Conservation (phyloP, 2,888 invertebrate genomes). For the Sipha maydis region DNA sequence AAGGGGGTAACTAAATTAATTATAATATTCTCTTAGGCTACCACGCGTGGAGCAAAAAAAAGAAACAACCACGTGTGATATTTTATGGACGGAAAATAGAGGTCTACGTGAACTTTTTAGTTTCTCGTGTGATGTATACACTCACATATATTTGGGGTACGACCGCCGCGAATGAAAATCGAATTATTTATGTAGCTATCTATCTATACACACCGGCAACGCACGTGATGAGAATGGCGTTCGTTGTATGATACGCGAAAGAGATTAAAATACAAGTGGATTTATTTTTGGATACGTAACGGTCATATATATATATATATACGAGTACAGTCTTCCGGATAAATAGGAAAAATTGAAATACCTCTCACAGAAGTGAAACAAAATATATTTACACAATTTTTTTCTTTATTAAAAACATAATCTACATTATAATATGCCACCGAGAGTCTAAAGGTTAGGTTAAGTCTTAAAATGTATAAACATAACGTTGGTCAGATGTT, state of each 20-base stretch:
- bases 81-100: background rate
- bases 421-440: too few relatives aligned
- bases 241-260: background rate
- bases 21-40: too few relatives aligned
- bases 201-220: background rate
- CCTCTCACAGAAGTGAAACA: too few relatives aligned
- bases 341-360: too few relatives aligned
- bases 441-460: too few relatives aligned
- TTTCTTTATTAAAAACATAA: too few relatives aligned
- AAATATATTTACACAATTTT: too few relatives aligned
- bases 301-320: background rate
- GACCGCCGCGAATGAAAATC: background rate
- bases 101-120: background rate
- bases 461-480: too few relatives aligned
- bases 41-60: background rate
- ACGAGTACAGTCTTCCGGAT: background rate
- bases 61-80: background rate
- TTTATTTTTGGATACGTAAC: background rate
- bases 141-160: background rate
- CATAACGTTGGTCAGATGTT: too few relatives aligned
- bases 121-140: background rate
- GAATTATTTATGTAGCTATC: background rate
- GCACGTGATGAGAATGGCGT: conserved; percentile 15
- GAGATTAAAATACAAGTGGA: conserved; percentile 20
- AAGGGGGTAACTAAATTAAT: too few relatives aligned